A percentile compares a stretch with the other conserved stretches of the same genome.
Conservation (phyloP, 2,888 invertebrate species). For the Cosmia trapezina region DNA sequence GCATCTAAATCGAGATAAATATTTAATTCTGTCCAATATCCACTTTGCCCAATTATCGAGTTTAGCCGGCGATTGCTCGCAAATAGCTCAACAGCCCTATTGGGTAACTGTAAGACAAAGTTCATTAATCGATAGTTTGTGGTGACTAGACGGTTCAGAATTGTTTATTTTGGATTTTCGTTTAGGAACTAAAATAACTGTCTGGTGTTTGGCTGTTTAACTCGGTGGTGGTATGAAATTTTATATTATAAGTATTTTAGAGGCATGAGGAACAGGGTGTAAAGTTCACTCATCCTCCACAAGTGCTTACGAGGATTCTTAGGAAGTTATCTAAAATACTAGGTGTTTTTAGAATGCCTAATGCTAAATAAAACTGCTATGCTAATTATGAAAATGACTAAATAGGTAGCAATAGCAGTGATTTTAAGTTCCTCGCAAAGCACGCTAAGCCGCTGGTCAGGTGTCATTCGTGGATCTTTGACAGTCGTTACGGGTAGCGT, state of each 20-base stretch:
- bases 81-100: constrained; percentile 48
- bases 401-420: neutral
- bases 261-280: no score
- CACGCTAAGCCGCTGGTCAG: no score
- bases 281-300: no score
- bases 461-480: no score
- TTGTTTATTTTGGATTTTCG: constrained; percentile 23
- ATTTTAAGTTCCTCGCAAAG: neutral
- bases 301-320: neutral
- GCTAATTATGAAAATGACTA: no score
- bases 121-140: constrained; percentile 54
- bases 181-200: neutral
- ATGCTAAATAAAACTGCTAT: no score
- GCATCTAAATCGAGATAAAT: constrained; percentile 35
- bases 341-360: no score
- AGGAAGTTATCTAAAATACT: neutral
- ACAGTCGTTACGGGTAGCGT: no score
- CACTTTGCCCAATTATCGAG: constrained; percentile 46
- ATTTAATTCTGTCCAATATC: constrained; percentile 35
- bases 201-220: neutral
- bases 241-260: no score
- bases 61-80: constrained; percentile 30
- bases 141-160: constrained; percentile 34
- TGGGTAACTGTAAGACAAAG: constrained; percentile 61
- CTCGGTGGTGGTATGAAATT: neutral